phyloP scores from a whole-genome alignment of 2,888 invertebrate species.

The Troides helena region DNA sequence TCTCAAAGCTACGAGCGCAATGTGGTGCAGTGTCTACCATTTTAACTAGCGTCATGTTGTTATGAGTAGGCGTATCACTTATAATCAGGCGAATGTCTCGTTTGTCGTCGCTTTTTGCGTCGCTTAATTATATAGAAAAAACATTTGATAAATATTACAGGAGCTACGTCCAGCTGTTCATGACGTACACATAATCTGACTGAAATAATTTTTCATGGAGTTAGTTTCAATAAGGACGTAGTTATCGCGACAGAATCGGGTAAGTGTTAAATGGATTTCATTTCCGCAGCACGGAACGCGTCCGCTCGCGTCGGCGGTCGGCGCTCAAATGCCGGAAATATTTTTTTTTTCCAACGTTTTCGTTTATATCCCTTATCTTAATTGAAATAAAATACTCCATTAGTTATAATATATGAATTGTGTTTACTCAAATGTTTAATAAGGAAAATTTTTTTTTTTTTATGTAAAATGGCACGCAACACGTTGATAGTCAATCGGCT shows the following conservation, averaged over 20 bases:
- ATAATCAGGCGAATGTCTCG: too few relatives aligned
- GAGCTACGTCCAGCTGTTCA: too few relatives aligned
- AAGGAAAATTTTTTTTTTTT: background rate
- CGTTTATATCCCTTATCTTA: constrained; percentile 27
- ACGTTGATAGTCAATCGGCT: too few relatives aligned
- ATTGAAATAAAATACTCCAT: constrained; percentile 27
- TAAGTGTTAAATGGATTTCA: constrained; percentile 27
- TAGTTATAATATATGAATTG: constrained; percentile 6
- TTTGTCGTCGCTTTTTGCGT: too few relatives aligned
- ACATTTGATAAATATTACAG: too few relatives aligned
- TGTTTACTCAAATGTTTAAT: background rate
- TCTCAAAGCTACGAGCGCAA: too few relatives aligned
- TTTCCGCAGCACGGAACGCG: constrained; percentile 28
- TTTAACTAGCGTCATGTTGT: too few relatives aligned
- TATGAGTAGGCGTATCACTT: too few relatives aligned
- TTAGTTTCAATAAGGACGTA: constrained; percentile 9
- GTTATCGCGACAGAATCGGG: constrained; percentile 20
- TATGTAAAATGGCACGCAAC: too few relatives aligned
- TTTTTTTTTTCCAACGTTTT: constrained; percentile 25
- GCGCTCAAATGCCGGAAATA: constrained; percentile 30
- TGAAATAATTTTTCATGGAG: background rate
- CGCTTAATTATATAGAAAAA: too few relatives aligned
- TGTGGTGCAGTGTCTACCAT: too few relatives aligned
- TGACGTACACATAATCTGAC: too few relatives aligned
- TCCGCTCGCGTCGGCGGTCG: constrained; percentile 26